phyloP scores from a whole-genome alignment of 2,888 invertebrate species.

The Drosophila silvestris region DNA sequence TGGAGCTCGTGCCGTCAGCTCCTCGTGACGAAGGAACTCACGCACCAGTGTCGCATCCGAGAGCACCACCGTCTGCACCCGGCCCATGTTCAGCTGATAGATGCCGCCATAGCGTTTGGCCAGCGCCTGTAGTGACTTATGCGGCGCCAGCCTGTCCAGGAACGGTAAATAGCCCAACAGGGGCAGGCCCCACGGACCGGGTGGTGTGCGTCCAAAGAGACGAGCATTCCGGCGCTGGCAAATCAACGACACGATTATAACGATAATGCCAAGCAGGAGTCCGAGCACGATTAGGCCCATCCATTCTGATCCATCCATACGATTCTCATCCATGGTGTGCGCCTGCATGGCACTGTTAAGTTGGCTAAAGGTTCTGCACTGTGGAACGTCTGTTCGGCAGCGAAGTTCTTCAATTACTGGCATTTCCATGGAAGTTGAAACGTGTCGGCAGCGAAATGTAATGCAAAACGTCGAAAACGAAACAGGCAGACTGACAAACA shows the following conservation, averaged over 20 bases:
- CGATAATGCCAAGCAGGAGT: slow-evolving; percentile 36
- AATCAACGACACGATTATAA: slow-evolving; percentile 41
- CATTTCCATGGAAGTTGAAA: slow-evolving; percentile 66
- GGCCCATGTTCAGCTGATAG: slow-evolving; percentile 91
- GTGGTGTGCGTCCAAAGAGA: slow-evolving; percentile 85
- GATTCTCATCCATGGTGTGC: not conserved
- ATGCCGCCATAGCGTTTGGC: slow-evolving; percentile 90
- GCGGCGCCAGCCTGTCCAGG: slow-evolving; percentile 89
- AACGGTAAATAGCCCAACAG: slow-evolving; percentile 92
- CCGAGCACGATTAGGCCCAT: slow-evolving; percentile 23
- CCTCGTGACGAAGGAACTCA: slow-evolving; percentile 90
- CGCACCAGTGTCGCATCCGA: slow-evolving; percentile 91
- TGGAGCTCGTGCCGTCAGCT: slow-evolving; percentile 90
- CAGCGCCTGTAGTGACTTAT: slow-evolving; percentile 89
- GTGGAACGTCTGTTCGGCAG: slow-evolving; percentile 60
- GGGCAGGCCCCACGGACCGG: slow-evolving; percentile 92
- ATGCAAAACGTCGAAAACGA: slow-evolving; percentile 10
- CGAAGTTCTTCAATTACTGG: slow-evolving; percentile 68
- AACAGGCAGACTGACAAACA: slow-evolving; percentile 21
- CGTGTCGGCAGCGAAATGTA: slow-evolving; percentile 47
- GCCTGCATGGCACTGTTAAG: not conserved
- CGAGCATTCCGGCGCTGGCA: slow-evolving; percentile 61
- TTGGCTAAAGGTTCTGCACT: not conserved
- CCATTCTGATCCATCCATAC: not conserved
- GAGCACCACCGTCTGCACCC: slow-evolving; percentile 91